phyloP scores from a whole-genome alignment of 2,113 vertebrate species.

The Thinocorus orbignyianus region DNA sequence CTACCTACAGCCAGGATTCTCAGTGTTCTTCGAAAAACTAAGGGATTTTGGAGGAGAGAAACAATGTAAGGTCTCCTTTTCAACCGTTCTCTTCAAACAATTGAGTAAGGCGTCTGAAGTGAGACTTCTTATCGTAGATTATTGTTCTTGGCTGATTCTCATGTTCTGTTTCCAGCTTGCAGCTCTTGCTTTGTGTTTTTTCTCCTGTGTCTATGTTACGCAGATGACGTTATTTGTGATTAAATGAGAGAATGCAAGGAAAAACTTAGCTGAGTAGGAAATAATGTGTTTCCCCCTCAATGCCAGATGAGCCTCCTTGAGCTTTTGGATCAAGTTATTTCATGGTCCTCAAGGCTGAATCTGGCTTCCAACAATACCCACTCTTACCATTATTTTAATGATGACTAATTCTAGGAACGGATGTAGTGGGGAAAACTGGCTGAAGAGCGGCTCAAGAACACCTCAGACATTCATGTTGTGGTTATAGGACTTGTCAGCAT shows the following conservation, averaged over 20 bases:
- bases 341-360: not conserved
- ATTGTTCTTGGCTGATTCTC: constrained; percentile 16
- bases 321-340: not conserved
- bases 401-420: not conserved
- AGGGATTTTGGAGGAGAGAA: not conserved
- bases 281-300: not conserved
- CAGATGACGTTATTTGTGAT: not conserved
- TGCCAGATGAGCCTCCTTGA: not conserved
- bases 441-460: not conserved
- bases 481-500: not conserved
- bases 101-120: not conserved
- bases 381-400: not conserved
- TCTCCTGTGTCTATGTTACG: not conserved
- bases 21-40: not conserved
- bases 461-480: rapidly evolving
- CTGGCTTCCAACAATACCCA: not conserved
- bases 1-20: not conserved
- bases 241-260: constrained; percentile 4
- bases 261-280: not conserved
- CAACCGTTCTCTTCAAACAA: not conserved
- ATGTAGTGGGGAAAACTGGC: not conserved
- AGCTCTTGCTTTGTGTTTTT: not conserved
- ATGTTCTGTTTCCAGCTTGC: not conserved
- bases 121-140: not conserved
- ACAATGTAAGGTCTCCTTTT: not conserved